Evolutionary conservation across 64 coral and sea anemone genomes (phyloP).

Genomic region (Acropora yongei): DNA sequence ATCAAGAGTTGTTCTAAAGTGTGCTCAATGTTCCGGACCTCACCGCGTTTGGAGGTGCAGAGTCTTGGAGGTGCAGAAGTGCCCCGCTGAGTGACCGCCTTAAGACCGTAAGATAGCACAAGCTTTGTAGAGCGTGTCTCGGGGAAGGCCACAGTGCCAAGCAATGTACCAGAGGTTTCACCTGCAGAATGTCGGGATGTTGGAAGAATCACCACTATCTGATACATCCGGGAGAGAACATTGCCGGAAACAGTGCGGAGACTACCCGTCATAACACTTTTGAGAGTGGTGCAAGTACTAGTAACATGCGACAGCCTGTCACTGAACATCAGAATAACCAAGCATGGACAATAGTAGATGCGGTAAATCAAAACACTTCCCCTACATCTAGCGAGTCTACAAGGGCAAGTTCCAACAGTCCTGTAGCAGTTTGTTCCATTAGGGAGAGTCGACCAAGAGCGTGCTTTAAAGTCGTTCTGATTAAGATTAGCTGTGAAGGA

Average conservation of each 20-base stretch:
- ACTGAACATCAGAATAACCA: not conserved
- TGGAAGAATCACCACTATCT: conserved; percentile 70
- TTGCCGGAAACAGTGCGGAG: not conserved
- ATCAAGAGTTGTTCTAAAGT: conserved; percentile 24
- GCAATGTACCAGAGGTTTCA: conserved; percentile 56
- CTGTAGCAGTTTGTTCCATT: conserved; percentile 35
- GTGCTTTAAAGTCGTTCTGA: conserved; percentile 77
- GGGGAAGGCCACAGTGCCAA: conserved; percentile 61
- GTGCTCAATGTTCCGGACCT: not conserved
- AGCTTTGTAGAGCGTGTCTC: conserved; percentile 68
- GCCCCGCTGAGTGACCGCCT: conserved; percentile 42
- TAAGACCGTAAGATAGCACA: conserved; percentile 39
- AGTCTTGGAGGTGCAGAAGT: conserved; percentile 58
- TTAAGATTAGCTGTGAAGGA: conserved; percentile 43
- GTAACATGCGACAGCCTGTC: not conserved
- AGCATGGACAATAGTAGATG: not conserved
- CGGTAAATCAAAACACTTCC: not conserved
- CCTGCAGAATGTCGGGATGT: conserved; percentile 65
- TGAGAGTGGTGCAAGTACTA: not conserved
- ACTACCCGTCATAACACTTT: not conserved
- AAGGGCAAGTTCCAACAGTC: conserved; percentile 3
- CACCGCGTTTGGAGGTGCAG: not conserved
- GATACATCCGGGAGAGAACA: conserved; percentile 45
- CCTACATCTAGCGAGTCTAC: not conserved
- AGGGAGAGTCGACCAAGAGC: conserved; percentile 42